phyloP scores from a whole-genome alignment of 2,797 vertebrate species.

The Cuculus canorus region DNA sequence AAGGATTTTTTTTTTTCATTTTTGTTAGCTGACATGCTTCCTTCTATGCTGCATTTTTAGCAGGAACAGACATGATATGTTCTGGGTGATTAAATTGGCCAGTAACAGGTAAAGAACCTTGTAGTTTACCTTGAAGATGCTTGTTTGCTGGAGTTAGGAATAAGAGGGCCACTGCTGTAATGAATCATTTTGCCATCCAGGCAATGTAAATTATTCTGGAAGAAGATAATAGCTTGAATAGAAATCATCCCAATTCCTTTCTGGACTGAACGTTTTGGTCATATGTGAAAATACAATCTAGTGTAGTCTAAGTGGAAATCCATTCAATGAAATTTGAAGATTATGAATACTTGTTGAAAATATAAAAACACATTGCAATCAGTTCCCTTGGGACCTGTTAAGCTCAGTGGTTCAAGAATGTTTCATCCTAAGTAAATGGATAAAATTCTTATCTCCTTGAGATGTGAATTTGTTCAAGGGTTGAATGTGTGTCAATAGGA shows the following conservation, averaged over 20 bases:
- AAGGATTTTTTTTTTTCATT: background rate
- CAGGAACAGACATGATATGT: background rate
- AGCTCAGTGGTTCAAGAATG: background rate
- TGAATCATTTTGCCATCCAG: background rate
- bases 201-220: background rate
- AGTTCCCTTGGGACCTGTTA: background rate
- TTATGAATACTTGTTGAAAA: background rate
- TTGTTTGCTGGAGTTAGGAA: background rate
- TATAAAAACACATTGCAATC: background rate
- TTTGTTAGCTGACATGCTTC: background rate
- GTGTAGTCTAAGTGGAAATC: no score
- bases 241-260: background rate
- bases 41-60: background rate
- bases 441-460: background rate
- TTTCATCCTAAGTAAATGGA: slow-evolving; percentile 7
- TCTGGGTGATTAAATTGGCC: background rate
- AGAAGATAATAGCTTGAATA: background rate
- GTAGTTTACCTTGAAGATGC: background rate
- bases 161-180: background rate
- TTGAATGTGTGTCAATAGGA: background rate
- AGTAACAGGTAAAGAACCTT: background rate
- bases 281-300: background rate
- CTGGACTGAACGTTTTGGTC: background rate
- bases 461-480: background rate
- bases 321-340: no score